Percentiles rank a stretch among this genome's conserved stretches.
Conservation (phyloP, 1,140 invertebrate genomes). For the Dinoponera quadriceps region DNA sequence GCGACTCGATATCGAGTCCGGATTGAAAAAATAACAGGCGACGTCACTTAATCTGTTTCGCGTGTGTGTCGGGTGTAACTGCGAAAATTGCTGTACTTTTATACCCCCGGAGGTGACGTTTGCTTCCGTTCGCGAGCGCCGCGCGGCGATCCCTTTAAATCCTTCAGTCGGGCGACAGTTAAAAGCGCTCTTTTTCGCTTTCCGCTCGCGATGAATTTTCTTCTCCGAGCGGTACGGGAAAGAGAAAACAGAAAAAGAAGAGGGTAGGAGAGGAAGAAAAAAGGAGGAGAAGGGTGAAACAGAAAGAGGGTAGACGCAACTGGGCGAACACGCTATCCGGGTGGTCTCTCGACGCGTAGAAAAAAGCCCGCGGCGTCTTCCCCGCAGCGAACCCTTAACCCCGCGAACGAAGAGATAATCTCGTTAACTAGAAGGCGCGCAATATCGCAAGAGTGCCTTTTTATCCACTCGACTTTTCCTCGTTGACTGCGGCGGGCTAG, state of each 20-base stretch:
- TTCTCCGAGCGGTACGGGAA: background rate
- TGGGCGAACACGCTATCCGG: constrained; percentile 15
- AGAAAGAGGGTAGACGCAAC: background rate
- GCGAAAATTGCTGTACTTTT: background rate
- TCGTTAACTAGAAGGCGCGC: constrained; percentile 70
- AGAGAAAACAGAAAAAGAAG: background rate
- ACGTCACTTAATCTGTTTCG: constrained; percentile 14
- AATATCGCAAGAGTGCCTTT: constrained; percentile 67
- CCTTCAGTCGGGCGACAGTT: background rate
- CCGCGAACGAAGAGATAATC: constrained; percentile 69
- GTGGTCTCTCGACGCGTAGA: constrained; percentile 4
- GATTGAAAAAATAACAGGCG: background rate
- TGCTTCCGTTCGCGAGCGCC: background rate
- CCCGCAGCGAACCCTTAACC: constrained; percentile 32
- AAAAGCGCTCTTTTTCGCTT: background rate
- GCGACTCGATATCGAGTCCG: background rate
- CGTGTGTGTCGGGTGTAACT: background rate
- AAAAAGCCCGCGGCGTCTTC: constrained; percentile 20
- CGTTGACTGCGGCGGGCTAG: constrained; percentile 43
- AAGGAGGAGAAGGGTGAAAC: background rate
- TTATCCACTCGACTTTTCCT: constrained; percentile 68
- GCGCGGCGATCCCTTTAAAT: constrained; percentile 27
- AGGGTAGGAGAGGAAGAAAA: background rate
- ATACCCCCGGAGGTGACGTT: background rate
- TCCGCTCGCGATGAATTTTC: constrained; percentile 15